Evolutionary conservation across 2,113 vertebrate genomes (phyloP), one percentile per base, ranked within the genome.

Genomic region (Lophius piscatorius): DNA sequence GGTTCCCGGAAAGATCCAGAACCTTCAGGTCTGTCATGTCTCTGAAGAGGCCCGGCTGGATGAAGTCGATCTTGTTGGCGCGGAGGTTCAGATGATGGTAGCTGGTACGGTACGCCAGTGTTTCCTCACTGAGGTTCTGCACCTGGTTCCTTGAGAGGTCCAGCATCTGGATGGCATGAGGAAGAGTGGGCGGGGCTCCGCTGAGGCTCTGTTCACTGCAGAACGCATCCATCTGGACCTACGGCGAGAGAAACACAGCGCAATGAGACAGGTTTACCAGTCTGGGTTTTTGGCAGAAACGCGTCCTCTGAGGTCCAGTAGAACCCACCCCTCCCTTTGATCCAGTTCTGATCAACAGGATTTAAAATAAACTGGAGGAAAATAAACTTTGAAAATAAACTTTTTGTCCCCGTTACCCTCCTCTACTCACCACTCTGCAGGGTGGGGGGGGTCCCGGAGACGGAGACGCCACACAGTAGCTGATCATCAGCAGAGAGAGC

Each of bases 121-220:
- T 88, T 1, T 84, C 91, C 34, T 68, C 60, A 12, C 86, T 90
- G 55, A 99, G 79, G 34, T 93, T 95, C 64, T 81, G 87, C 28
- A 98, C 91, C 69, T 91, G 85, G 72, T 98, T 98, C 8, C 69
- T 82, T 0, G 97, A 98, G 3, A 98, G 88, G 76, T 98, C 90
- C 26, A 98, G 89, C 71, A 70, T 88, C 42, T 90, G 85, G n/a
- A 94, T 87, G 9, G 75, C 84, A 0, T 1, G 47, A 0, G 92
- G 91, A 13, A 98, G 90, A 20, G 73, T 49, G 0, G 0, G 20
- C 13, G 96, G 96, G 35, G 95, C 83, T 11, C 86, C 82, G 5
- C 73, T 83, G 16, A 98, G 91, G 50, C 89, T 90, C 52, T 74
- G 90, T 65, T 84, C 71, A 3, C 90, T 93, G 87, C 96, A 97